Evolutionary conservation across 2,113 vertebrate genomes (phyloP).

Genomic region (Galemys pyrenaicus): DNA sequence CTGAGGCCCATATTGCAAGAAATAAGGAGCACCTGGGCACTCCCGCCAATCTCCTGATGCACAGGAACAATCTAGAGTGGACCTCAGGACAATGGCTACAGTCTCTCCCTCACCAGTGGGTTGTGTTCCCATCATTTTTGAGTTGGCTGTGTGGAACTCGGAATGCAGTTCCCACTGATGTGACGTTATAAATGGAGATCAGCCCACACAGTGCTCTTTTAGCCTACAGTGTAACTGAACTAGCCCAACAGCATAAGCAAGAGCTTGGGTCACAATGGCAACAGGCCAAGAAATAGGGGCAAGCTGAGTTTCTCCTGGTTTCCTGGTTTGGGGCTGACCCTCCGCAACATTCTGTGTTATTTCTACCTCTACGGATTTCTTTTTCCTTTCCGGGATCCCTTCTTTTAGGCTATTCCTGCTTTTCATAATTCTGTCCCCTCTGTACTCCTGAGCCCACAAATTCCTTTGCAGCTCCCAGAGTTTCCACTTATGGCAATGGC

Average conservation of each 20-base stretch:
- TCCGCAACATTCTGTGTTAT: background rate
- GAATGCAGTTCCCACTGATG: background rate
- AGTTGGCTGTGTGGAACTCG: background rate
- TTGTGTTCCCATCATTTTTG: background rate
- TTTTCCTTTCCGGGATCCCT: background rate
- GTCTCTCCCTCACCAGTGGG: background rate
- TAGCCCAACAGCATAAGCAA: background rate
- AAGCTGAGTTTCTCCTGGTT: background rate
- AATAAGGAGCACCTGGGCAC: background rate
- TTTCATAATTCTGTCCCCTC: background rate
- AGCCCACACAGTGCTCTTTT: background rate
- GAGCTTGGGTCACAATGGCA: background rate
- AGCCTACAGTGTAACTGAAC: background rate
- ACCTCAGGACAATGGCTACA: background rate
- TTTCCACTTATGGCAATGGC: background rate
- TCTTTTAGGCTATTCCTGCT: background rate
- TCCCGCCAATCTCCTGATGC: background rate
- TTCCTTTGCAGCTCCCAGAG: background rate
- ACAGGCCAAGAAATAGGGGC: background rate
- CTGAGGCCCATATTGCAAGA: background rate
- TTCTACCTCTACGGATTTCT: background rate
- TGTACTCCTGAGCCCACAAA: background rate
- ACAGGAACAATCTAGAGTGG: background rate
- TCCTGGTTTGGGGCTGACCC: background rate
- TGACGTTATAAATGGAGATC: background rate